phyloP scores from a whole-genome alignment of 2,113 vertebrate genomes.

The Macaca fascicularis region DNA sequence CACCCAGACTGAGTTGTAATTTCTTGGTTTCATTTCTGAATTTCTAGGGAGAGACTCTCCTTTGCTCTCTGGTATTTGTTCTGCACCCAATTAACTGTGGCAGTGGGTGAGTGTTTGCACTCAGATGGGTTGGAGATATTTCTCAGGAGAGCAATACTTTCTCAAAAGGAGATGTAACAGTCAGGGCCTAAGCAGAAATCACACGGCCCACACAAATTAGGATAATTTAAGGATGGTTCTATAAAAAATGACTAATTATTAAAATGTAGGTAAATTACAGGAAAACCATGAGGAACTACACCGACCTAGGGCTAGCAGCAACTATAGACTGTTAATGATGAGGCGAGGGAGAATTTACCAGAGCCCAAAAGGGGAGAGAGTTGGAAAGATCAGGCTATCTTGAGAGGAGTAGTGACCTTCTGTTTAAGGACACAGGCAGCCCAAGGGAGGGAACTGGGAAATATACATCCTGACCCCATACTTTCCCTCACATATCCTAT shows the following conservation, averaged over 20 bases:
- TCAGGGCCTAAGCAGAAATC: background rate
- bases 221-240: background rate
- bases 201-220: background rate
- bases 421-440: background rate
- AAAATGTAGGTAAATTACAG: background rate
- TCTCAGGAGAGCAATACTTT: background rate
- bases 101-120: background rate
- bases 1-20: background rate
- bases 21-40: slow-evolving; percentile 19
- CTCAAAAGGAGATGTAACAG: background rate
- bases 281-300: background rate
- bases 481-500: background rate
- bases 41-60: background rate
- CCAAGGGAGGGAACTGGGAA: background rate
- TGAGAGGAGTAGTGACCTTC: background rate
- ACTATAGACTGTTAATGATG: background rate
- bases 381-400: background rate
- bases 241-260: background rate
- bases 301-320: background rate
- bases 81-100: background rate
- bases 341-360: background rate
- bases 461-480: background rate
- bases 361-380: background rate
- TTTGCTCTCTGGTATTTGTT: background rate
- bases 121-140: background rate